Conservation (phyloP, 2,888 invertebrate genomes). For the Sussaba pulchella region DNA sequence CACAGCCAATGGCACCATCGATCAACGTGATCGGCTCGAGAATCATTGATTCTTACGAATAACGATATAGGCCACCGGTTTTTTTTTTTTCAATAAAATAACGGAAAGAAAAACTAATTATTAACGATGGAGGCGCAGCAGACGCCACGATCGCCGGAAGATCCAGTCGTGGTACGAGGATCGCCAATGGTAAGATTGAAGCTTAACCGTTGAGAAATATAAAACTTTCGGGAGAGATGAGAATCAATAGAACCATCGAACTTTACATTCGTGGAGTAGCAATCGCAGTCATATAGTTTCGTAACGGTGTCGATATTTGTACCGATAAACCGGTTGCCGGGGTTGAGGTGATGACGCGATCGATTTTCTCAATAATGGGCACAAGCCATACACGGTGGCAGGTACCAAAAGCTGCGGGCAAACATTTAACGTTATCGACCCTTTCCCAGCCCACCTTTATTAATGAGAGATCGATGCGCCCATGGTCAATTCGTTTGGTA, state of each 20-base stretch:
- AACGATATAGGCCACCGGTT: not conserved
- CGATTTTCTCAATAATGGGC: constrained; percentile 55
- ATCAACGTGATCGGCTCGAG: constrained; percentile 68
- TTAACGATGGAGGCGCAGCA: constrained; percentile 78
- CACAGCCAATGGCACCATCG: constrained; percentile 68
- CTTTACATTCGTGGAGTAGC: constrained; percentile 36
- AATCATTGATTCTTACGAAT: constrained; percentile 60
- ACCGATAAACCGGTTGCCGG: too few relatives aligned
- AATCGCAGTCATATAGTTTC: constrained; percentile 8
- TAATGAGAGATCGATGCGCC: constrained; percentile 79
- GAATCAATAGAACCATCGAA: not conserved
- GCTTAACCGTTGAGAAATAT: not conserved
- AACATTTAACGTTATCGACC: constrained; percentile 36
- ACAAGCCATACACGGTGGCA: constrained; percentile 57
- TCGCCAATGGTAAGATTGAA: constrained; percentile 76
- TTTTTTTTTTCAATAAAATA: constrained; percentile 10
- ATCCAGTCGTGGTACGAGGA: constrained; percentile 73
- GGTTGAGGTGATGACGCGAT: constrained; percentile 67
- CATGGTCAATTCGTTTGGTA: constrained; percentile 74
- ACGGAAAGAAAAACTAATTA: constrained; percentile 17
- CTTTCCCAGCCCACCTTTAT: constrained; percentile 59
- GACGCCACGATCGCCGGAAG: constrained; percentile 72
- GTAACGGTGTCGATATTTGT: constrained; percentile 25
- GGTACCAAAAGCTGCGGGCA: constrained; percentile 57
- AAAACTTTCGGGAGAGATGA: not conserved